These are phyloP conservation scores for Agrochola litura DNA, from an alignment of 2,888 invertebrate genomes.

Conservation along the genomic window DNA sequence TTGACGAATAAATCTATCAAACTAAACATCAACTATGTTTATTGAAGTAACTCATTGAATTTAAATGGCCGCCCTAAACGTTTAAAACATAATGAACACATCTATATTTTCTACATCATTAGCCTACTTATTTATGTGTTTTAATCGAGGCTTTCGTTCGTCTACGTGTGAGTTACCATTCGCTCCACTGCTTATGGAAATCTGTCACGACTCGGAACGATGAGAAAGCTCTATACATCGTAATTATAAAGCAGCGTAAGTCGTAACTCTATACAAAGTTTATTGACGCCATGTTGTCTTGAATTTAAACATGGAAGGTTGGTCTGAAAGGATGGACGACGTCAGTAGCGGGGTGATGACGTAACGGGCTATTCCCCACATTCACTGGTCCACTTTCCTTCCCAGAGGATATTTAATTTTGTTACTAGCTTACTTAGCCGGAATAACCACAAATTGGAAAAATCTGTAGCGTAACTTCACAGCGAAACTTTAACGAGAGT, in stretches of 20 bases:
- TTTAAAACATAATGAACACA: conserved; percentile 57
- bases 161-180: conserved; percentile 36
- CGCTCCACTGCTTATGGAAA: conserved; percentile 60
- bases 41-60: conserved; percentile 54
- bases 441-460: conserved; percentile 35
- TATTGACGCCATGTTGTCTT: conserved; percentile 55
- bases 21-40: conserved; percentile 37
- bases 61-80: conserved; percentile 50
- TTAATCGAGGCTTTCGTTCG: conserved; percentile 46
- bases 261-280: conserved; percentile 45
- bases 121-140: conserved; percentile 58
- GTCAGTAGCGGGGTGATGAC: conserved; percentile 47
- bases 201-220: conserved; percentile 61
- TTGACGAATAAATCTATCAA: conserved; percentile 29
- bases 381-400: conserved; percentile 26
- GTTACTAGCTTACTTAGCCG: conserved; percentile 43
- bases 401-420: conserved; percentile 50
- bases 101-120: conserved; percentile 62
- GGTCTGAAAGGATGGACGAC: conserved; percentile 35
- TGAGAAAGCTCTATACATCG: conserved; percentile 59
- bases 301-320: conserved; percentile 47
- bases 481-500: conserved; percentile 48
- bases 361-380: conserved; percentile 40
- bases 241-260: conserved; percentile 44
- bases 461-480: conserved; percentile 47